These are phyloP conservation scores for Agonopterix subpropinquella DNA, from an alignment of 2,888 invertebrate species.

Conservation along the genomic window DNA sequence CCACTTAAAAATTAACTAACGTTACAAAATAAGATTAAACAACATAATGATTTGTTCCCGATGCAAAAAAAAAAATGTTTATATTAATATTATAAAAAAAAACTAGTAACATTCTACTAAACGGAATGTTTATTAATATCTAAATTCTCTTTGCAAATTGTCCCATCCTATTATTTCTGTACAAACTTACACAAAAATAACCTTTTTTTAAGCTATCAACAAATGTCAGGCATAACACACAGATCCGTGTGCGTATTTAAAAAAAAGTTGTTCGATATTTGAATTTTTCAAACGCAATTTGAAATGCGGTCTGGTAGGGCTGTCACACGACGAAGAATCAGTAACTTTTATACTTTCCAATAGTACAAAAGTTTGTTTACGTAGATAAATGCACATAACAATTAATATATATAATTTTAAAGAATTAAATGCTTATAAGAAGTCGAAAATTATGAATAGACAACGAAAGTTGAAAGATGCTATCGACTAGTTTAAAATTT, in stretches of 20 bases:
- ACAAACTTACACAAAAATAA: conserved; percentile 72
- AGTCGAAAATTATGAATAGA: conserved; percentile 63
- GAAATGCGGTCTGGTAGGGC: conserved; percentile 70
- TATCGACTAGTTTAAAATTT: conserved; percentile 72
- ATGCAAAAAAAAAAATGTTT: conserved; percentile 60
- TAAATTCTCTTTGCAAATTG: conserved; percentile 75
- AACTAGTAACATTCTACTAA: conserved; percentile 71
- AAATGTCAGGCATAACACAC: conserved; percentile 66
- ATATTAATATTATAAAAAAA: conserved; percentile 53
- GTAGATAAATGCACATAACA: conserved; percentile 65
- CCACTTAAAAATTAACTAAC: conserved; percentile 74
- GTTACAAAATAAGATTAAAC: conserved; percentile 75
- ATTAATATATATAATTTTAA: conserved; percentile 47
- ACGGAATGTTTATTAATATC: conserved; percentile 72
- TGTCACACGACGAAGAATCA: conserved; percentile 48
- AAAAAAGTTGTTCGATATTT: conserved; percentile 56
- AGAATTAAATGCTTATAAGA: conserved; percentile 63
- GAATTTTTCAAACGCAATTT: conserved; percentile 33
- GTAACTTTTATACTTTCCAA: conserved; percentile 27
- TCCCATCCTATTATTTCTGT: conserved; percentile 73
- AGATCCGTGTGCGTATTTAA: conserved; percentile 55
- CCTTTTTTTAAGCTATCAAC: conserved; percentile 65
- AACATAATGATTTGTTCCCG: conserved; percentile 75
- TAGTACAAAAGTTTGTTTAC: conserved; percentile 44
- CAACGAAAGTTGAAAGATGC: conserved; percentile 55